These are phyloP conservation scores for Dicaeum eximium DNA, from an alignment of 2,113 vertebrate genomes.

Conservation along the genomic window DNA sequence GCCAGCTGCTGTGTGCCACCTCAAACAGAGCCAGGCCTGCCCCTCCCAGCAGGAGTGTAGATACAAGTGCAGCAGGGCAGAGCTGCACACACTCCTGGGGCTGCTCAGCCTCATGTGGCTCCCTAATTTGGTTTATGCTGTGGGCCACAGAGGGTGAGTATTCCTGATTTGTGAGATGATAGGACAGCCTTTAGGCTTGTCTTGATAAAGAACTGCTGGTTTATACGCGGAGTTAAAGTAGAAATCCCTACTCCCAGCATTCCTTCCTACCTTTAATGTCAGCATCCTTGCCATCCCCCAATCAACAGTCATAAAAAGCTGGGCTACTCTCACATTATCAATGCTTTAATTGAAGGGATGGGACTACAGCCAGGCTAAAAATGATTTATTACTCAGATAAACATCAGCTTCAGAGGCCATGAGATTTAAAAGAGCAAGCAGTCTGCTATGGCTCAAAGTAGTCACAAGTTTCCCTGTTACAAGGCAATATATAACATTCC, in stretches of 20 bases:
- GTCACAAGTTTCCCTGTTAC: too few relatives aligned
- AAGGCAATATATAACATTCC: too few relatives aligned
- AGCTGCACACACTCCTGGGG: background rate
- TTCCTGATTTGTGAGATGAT: background rate
- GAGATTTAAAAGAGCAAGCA: too few relatives aligned
- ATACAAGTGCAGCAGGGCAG: background rate
- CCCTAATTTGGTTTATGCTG: background rate
- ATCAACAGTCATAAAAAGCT: background rate
- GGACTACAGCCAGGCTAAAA: too few relatives aligned
- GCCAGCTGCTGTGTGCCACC: background rate
- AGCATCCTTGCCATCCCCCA: background rate
- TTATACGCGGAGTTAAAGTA: background rate
- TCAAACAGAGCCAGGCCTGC: background rate
- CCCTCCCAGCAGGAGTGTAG: background rate
- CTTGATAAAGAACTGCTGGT: background rate
- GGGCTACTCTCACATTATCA: background rate
- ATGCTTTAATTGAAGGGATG: too few relatives aligned
- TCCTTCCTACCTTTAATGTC: accelerated
- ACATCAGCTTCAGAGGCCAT: too few relatives aligned
- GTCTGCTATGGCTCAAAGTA: too few relatives aligned
- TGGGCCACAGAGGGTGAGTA: background rate
- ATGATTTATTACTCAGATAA: too few relatives aligned
- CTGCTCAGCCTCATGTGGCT: background rate
- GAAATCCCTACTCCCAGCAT: background rate
- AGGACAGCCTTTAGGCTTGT: background rate